Conservation (phyloP, 2,888 invertebrate species). For the Syrista parreyssii region DNA sequence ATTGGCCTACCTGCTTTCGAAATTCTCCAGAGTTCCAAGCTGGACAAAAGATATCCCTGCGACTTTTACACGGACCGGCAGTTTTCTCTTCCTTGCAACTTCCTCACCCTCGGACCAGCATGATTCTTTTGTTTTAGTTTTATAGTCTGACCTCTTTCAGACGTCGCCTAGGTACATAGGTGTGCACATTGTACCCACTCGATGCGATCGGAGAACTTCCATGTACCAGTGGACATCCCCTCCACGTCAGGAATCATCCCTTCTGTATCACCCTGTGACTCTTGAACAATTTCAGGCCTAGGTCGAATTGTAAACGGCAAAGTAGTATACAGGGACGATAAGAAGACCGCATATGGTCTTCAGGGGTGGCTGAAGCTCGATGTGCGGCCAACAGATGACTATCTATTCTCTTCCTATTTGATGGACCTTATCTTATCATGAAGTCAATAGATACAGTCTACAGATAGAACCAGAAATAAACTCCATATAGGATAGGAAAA, state of each 20-base stretch:
- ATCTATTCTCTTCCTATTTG: slow-evolving; percentile 36
- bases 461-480: slow-evolving; percentile 44
- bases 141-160: slow-evolving; percentile 31
- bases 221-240: not conserved
- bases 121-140: slow-evolving; percentile 64
- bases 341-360: slow-evolving; percentile 53
- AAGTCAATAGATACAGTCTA: slow-evolving; percentile 51
- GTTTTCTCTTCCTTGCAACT: slow-evolving; percentile 30
- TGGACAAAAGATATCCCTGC: slow-evolving; percentile 1
- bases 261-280: not conserved
- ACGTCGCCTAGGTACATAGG: slow-evolving; percentile 31
- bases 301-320: not conserved
- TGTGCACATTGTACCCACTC: slow-evolving; percentile 34
- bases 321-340: slow-evolving; percentile 35
- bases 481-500: not conserved
- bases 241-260: not conserved
- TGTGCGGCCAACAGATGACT: slow-evolving; percentile 48
- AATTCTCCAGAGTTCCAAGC: not conserved
- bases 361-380: slow-evolving; percentile 41
- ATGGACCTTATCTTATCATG: slow-evolving; percentile 55
- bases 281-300: not conserved
- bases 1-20: not conserved
- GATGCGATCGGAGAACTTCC: slow-evolving; percentile 30
- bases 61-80: slow-evolving; percentile 25
- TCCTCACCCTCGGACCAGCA: slow-evolving; percentile 57